These are phyloP conservation scores for Antennarius maculatus DNA, from an alignment of 2,797 vertebrate species.

Conservation along the genomic window DNA sequence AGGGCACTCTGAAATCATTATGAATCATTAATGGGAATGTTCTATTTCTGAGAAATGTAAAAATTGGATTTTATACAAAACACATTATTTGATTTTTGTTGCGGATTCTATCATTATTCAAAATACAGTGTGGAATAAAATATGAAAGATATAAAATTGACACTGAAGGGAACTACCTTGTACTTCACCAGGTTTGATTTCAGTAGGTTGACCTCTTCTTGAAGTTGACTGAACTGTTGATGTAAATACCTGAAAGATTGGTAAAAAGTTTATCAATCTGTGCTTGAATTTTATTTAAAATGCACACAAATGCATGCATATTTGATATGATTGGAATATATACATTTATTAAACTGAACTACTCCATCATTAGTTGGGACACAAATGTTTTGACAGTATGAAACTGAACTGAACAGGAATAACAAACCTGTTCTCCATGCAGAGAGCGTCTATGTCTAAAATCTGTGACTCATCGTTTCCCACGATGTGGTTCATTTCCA, in stretches of 20 bases:
- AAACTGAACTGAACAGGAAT: neutral
- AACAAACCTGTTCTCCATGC: conserved; percentile 95
- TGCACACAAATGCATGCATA: neutral
- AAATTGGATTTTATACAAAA: neutral
- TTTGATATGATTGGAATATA: neutral
- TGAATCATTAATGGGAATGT: too few species aligned
- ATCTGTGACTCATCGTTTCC: conserved; percentile 90
- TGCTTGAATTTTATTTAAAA: too few species aligned
- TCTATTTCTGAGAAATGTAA: too few species aligned
- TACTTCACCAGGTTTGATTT: conserved; percentile 96
- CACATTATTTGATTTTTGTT: too few species aligned
- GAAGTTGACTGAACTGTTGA: conserved; percentile 92
- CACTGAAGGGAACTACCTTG: conserved; percentile 82
- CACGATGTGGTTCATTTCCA: conserved; percentile 93
- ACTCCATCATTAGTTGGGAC: neutral
- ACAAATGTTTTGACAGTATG: neutral
- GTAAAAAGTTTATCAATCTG: neutral
- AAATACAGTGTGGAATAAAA: too few species aligned
- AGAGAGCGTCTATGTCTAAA: conserved; percentile 93
- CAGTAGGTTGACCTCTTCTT: conserved; percentile 94
- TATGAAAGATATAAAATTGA: too few species aligned
- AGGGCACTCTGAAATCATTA: conserved; percentile 86
- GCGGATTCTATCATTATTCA: too few species aligned
- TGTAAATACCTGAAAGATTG: conserved; percentile 89
- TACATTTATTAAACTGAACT: neutral